Conservation (phyloP, 2,797 vertebrate genomes). For the Selene dorsalis region DNA sequence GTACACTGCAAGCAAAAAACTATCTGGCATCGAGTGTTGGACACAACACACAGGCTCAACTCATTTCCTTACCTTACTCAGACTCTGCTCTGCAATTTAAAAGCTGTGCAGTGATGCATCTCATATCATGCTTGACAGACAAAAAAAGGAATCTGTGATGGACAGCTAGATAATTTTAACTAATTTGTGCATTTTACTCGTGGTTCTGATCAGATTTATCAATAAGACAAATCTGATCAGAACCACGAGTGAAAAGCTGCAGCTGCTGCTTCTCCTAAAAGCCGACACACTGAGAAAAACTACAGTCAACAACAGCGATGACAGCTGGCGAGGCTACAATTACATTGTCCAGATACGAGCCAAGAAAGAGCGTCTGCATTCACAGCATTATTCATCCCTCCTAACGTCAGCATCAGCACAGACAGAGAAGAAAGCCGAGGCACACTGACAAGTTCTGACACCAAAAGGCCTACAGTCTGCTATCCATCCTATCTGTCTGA, state of each 20-base stretch:
- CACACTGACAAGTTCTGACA: conserved; percentile 25
- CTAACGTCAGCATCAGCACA: conserved; percentile 28
- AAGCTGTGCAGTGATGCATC: conserved; percentile 19
- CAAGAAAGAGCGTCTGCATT: conserved; percentile 26
- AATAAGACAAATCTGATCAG: conserved; percentile 10
- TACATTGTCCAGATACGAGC: conserved; percentile 32
- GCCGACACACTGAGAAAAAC: conserved; percentile 33
- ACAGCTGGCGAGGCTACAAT: conserved; percentile 50
- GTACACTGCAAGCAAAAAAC: conserved; percentile 18
- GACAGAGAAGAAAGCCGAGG: neutral
- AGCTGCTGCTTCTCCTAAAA: conserved; percentile 30
- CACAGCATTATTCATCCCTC: conserved; percentile 28
- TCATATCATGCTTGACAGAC: conserved; percentile 32
- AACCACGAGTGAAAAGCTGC: conserved; percentile 29
- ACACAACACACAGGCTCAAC: conserved; percentile 15
- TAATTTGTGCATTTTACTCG: conserved; percentile 12
- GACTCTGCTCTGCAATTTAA: conserved; percentile 16
- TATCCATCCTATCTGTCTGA: neutral
- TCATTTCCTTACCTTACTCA: conserved; percentile 11
- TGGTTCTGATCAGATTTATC: too few species aligned
- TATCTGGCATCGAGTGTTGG: conserved; percentile 40
- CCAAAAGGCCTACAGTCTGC: neutral
- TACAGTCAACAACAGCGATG: conserved; percentile 43
- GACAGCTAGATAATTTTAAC: conserved; percentile 27
- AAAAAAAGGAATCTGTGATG: conserved; percentile 34